Evolutionary conservation across 2,113 vertebrate genomes (phyloP).

Genomic region (Sclerurus mexicanus): DNA sequence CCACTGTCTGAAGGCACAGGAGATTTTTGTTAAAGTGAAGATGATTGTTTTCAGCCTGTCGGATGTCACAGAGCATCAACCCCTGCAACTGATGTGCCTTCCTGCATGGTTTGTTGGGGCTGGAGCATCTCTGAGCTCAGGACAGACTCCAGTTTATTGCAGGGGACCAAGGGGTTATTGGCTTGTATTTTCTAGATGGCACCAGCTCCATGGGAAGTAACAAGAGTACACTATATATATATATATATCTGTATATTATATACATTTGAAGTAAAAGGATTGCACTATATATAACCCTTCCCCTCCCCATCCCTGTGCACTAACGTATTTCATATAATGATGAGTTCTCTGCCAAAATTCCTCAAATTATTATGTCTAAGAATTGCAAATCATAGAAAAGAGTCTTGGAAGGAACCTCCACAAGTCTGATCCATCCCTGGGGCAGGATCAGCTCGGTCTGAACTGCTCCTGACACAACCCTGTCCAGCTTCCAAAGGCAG

Average conservation of each 20-base stretch:
- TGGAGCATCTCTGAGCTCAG: not conserved
- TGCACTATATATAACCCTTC: not conserved
- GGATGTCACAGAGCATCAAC: not conserved
- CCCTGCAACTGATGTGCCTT: not conserved
- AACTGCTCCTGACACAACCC: not conserved
- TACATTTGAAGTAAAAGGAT: not conserved
- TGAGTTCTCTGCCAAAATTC: conserved; percentile 17
- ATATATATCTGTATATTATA: not conserved
- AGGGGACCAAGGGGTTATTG: not conserved
- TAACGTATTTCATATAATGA: not conserved
- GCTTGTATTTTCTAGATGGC: not conserved
- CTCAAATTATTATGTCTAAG: not conserved
- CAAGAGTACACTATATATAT: not conserved
- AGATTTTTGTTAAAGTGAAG: not conserved
- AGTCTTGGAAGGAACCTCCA: not conserved
- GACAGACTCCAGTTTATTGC: not conserved
- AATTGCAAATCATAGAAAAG: not conserved
- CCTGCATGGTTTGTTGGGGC: accelerated
- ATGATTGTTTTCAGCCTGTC: not conserved
- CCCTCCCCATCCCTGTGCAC: not conserved
- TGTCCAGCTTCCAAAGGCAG: not conserved
- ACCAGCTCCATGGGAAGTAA: not conserved
- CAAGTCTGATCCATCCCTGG: not conserved
- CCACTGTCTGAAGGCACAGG: not conserved
- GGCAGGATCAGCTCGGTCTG: not conserved